A percentile compares a stretch with the other conserved stretches of the same genome.
Evolutionary conservation across 2,113 vertebrate genomes (phyloP).

Genomic region (Dascyllus trimaculatus): DNA sequence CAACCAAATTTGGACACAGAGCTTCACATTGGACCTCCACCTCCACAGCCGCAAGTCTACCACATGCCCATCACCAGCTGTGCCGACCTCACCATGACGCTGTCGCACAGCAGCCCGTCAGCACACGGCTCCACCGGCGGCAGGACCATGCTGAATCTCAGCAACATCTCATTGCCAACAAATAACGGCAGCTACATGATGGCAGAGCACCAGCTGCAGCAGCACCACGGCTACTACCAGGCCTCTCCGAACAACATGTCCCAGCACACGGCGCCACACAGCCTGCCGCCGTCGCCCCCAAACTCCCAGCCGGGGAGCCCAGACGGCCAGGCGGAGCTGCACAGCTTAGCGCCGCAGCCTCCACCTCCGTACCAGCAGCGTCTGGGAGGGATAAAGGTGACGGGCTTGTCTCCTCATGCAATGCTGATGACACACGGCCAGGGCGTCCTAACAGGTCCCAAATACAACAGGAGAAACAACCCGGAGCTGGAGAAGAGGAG

Average conservation of each 20-base stretch:
- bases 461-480: constrained; percentile 93
- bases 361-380: constrained; percentile 87
- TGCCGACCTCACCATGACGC: constrained; percentile 82
- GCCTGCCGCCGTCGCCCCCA: constrained; percentile 91
- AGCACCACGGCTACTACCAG: constrained; percentile 82
- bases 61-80: constrained; percentile 84
- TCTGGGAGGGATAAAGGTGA: constrained; percentile 83
- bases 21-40: constrained; percentile 80
- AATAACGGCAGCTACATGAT: constrained; percentile 76
- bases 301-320: constrained; percentile 94
- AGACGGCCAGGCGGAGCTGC: constrained; percentile 86
- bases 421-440: constrained; percentile 87
- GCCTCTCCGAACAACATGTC: constrained; percentile 75
- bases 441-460: constrained; percentile 86
- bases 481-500: constrained; percentile 94
- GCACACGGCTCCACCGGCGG: constrained; percentile 52
- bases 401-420: constrained; percentile 81
- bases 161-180: constrained; percentile 75
- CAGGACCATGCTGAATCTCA: constrained; percentile 87
- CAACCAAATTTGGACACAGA: constrained; percentile 68
- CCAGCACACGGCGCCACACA: constrained; percentile 83
- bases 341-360: constrained; percentile 71
- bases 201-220: constrained; percentile 80
- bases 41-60: constrained; percentile 87
- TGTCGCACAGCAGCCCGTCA: constrained; percentile 78